Evolutionary conservation across 2,113 vertebrate genomes (phyloP).

Genomic region (Mastomys natalensis): DNA sequence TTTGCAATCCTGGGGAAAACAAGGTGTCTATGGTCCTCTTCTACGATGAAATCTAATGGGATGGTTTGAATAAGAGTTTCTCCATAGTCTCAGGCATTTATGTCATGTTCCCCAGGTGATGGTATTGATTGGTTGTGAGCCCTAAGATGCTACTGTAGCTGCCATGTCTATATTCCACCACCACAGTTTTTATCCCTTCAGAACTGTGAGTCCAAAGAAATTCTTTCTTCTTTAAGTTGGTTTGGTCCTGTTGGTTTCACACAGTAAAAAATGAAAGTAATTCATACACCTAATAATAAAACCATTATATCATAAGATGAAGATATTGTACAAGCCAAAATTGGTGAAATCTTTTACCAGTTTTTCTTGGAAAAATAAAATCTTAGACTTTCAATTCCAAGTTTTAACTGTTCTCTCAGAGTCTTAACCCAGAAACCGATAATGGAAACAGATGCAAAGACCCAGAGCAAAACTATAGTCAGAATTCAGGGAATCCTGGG

Average conservation of each 20-base stretch:
- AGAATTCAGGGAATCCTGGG: no score
- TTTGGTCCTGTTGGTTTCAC: background rate
- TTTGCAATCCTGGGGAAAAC: background rate
- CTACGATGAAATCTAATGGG: background rate
- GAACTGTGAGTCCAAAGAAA: background rate
- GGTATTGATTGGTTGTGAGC: background rate
- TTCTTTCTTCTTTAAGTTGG: background rate
- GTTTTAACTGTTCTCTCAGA: no score
- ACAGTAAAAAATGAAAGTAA: background rate
- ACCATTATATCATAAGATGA: background rate
- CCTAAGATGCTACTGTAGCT: no score
- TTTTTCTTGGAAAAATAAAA: background rate
- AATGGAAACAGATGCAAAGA: no score
- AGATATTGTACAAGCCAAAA: background rate
- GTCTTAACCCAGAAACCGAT: no score
- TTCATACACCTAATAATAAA: background rate
- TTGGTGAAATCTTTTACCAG: background rate
- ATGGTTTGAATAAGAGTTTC: background rate
- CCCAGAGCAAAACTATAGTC: no score
- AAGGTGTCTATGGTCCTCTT: background rate
- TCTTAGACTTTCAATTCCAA: background rate
- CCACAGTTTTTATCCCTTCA: no score
- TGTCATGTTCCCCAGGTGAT: background rate
- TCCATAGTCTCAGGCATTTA: background rate
- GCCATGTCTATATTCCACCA: no score